Base-by-base conservation (phyloP, 2,797 vertebrate genomes). In the Alfaro cultratus region DNA sequence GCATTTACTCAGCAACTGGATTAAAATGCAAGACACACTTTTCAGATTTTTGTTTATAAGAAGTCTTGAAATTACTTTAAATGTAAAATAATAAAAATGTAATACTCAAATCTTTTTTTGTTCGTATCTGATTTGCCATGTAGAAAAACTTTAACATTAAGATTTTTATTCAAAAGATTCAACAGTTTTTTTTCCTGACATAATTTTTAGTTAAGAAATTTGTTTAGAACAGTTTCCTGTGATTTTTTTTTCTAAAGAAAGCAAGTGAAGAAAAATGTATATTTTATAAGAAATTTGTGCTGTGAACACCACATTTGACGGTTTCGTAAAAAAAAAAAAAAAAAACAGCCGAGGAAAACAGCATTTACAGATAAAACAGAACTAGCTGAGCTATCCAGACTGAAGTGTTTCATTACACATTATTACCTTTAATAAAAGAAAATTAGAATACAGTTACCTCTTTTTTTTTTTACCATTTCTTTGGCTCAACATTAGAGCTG, bases 391-490 rank as follows among this genome's bases (percentile, higher is more conserved):
- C 36, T 26, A 4, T 68, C 11, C 64, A 68, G 21, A 41, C 21
- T 68, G 21, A 68, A 67, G 36, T 67, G 64, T 67, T 68, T 68
- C 36, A 39, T 68, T 68, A 64, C 18, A 64, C 34, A 39, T 41
- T 68, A 41, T 68, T 68, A 41, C 23, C 64, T 41, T 68, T 41
- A 68, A 26, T 68, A 68, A 18, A 68, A 68, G 36, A 68, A 68
- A 68, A 68, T 43, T 68, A 68, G 9, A 68, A 64, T 39, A 36
- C 31, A 62, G 16, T 64, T 36, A 64, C 62, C 62, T 10, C 31
- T 18, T 18, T 15, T n/a, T 26, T 11, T 21, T 36, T 36, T 1
- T 0, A 13, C 53, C 26, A 21, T 64, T 34, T 64, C 8, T 36
- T 21, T 36, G 62, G 62, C 34, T 36, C 34, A 64, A 21, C 62